Conservation (phyloP, 1,140 invertebrate species). For the Leptonema lineaticorne region DNA sequence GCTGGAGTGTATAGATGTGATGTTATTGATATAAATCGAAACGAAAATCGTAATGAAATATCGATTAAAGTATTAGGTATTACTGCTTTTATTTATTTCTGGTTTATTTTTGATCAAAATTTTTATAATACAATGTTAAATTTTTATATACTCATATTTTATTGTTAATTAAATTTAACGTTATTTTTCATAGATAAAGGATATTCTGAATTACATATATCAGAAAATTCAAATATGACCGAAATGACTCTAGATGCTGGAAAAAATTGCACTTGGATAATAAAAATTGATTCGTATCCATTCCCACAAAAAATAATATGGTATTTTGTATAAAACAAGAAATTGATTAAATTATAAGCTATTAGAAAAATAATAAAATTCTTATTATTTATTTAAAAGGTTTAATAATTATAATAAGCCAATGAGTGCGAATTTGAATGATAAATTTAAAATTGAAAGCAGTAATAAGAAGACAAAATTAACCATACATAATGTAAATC, state of each 20-base stretch:
- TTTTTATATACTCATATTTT: neutral
- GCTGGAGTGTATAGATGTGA: conserved; percentile 56
- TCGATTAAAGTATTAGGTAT: conserved; percentile 52
- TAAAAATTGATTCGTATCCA: conserved; percentile 53
- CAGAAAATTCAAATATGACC: conserved; percentile 45
- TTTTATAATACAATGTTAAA: too few relatives aligned
- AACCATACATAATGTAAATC: conserved; percentile 48
- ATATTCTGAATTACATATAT: conserved; percentile 53
- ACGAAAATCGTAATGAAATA: conserved; percentile 43
- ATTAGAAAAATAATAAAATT: too few relatives aligned
- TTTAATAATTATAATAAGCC: conserved; percentile 26
- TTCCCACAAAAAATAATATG: conserved; percentile 43
- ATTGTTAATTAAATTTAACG: conserved; percentile 1
- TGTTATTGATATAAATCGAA: conserved; percentile 46
- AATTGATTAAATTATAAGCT: too few relatives aligned
- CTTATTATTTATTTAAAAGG: conserved; percentile 38
- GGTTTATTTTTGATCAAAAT: too few relatives aligned
- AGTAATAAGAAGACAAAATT: conserved; percentile 45
- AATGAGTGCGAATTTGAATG: conserved; percentile 4
- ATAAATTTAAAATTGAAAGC: conserved; percentile 48
- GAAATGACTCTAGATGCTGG: conserved; percentile 39
- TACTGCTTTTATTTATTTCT: conserved; percentile 10
- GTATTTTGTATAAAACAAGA: too few relatives aligned
- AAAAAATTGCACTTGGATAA: conserved; percentile 46
- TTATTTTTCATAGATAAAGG: conserved; percentile 46